phyloP scores from a whole-genome alignment of 2,113 vertebrate genomes.

The Nyctibius bracteatus region DNA sequence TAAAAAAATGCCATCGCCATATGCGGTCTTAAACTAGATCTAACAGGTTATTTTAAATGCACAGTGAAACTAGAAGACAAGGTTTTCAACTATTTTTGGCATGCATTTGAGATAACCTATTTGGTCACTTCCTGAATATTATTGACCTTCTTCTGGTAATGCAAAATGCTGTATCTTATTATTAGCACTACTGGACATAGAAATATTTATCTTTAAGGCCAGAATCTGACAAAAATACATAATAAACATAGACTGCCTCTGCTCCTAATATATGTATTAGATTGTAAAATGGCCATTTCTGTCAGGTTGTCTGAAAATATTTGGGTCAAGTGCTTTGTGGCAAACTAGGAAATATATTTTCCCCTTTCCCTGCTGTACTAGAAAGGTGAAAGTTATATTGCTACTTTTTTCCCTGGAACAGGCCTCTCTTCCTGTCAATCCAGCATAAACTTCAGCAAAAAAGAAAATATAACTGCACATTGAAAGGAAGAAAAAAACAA shows the following conservation, averaged over 20 bases:
- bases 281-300: not conserved
- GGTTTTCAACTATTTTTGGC: not conserved
- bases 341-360: not conserved
- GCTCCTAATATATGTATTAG: not conserved
- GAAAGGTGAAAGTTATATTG: not conserved
- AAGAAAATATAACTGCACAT: not conserved
- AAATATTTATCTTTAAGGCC: not conserved
- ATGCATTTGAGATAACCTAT: not conserved
- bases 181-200: not conserved
- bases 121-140: not conserved
- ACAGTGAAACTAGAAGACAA: not conserved
- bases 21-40: not conserved
- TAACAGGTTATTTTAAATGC: not conserved
- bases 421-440: not conserved
- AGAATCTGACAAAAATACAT: not conserved
- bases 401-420: not conserved
- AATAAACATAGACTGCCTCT: not conserved
- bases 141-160: not conserved
- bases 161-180: not conserved
- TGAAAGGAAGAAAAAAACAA: not conserved
- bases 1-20: not conserved
- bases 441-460: not conserved
- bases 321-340: not conserved
- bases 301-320: not conserved
- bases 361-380: not conserved